Evolutionary conservation across 2,113 vertebrate genomes (phyloP).

Genomic region (Rynchops niger): DNA sequence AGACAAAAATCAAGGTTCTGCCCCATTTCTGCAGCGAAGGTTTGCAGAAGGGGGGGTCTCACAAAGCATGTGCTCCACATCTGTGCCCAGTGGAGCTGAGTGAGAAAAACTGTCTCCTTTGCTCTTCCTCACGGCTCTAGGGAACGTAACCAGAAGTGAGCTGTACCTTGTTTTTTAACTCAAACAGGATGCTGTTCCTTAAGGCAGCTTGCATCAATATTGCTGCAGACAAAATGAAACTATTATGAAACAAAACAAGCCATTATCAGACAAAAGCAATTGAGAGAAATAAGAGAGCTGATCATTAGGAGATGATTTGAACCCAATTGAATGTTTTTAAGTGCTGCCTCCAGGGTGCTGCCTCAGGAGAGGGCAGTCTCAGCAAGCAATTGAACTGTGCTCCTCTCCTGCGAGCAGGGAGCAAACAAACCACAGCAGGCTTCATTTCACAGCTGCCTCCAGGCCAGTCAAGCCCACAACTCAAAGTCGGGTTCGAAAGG

Average conservation of each 20-base stretch:
- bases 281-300: background rate
- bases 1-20: background rate
- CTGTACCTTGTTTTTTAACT: background rate
- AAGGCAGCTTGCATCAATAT: background rate
- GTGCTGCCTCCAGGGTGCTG: background rate
- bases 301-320: background rate
- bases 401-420: accelerated
- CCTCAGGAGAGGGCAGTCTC: background rate
- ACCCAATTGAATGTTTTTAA: background rate
- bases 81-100: background rate
- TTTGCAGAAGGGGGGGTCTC: background rate
- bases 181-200: background rate
- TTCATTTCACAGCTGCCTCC: background rate
- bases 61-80: accelerated
- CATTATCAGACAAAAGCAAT: background rate
- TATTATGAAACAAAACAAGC: background rate
- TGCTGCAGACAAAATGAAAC: background rate
- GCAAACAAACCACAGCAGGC: background rate
- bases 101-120: background rate
- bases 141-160: background rate
- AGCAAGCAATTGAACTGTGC: background rate
- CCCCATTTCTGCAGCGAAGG: accelerated
- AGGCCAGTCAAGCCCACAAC: background rate
- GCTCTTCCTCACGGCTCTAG: background rate
- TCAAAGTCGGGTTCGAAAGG: background rate